These are phyloP conservation scores for Linyphia triangularis DNA, from an alignment of 2,888 invertebrate genomes.

Conservation along the genomic window DNA sequence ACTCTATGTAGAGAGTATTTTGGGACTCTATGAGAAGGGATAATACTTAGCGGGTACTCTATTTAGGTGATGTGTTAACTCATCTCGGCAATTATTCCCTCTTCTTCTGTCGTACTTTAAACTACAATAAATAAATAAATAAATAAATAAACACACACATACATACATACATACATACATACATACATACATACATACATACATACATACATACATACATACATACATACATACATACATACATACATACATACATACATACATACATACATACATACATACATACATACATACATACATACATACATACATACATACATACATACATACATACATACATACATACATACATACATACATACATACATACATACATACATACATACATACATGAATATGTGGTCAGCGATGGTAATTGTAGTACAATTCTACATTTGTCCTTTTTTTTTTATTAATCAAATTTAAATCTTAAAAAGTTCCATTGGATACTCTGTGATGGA, in stretches of 20 bases:
- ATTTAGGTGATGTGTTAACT: no score
- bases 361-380: background rate
- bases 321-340: background rate
- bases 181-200: background rate
- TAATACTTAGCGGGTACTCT: no score
- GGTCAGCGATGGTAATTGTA: no score
- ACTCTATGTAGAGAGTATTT: no score
- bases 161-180: background rate
- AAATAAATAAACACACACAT: background rate
- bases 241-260: background rate
- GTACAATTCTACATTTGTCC: no score
- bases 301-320: background rate
- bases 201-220: background rate
- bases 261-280: background rate
- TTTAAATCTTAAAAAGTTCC: no score
- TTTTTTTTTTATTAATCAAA: no score
- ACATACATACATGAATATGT: background rate
- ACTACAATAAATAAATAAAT: background rate
- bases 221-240: background rate
- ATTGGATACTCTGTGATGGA: no score
- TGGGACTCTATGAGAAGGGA: no score
- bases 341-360: background rate
- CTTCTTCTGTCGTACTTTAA: no score
- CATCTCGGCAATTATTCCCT: no score
- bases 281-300: background rate